A percentile compares a stretch with the other conserved stretches of the same genome.
Conservation (phyloP, 2,888 invertebrate genomes). For the Orthosia gothica region DNA sequence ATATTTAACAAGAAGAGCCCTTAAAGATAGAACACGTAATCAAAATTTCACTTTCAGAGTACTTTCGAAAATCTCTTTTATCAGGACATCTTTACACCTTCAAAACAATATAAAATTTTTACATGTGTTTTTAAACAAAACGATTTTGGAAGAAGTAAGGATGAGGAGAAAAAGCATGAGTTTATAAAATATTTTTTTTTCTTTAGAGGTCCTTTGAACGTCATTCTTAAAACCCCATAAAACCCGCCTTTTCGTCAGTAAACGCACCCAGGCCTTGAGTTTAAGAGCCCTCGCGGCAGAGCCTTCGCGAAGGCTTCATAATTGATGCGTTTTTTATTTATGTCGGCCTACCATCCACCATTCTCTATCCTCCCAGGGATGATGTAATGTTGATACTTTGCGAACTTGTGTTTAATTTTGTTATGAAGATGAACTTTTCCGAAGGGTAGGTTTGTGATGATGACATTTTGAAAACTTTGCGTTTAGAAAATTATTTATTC, state of each 20-base stretch:
- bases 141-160: too few species aligned
- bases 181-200: too few species aligned
- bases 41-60: too few species aligned
- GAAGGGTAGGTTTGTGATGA: not conserved
- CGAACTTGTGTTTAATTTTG: slow-evolving; percentile 31
- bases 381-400: slow-evolving; percentile 32
- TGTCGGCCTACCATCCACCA: slow-evolving; percentile 9
- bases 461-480: slow-evolving; percentile 1
- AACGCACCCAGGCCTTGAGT: slow-evolving; percentile 18
- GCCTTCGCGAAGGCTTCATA: slow-evolving; percentile 38
- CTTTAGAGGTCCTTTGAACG: too few species aligned
- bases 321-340: slow-evolving; percentile 63
- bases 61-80: too few species aligned
- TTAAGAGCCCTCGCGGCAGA: slow-evolving; percentile 17
- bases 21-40: too few species aligned
- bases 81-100: not conserved
- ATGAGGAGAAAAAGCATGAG: too few species aligned
- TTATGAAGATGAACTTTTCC: slow-evolving; percentile 16
- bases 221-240: not conserved
- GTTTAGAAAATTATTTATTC: slow-evolving; percentile 20
- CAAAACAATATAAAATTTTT: not conserved
- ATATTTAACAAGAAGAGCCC: too few species aligned
- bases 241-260: not conserved
- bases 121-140: not conserved
- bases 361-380: not conserved